Conservation (phyloP, 30 jellyfish, hydroid and myxozoan species). For the Aurelia aurita complex sp. Pacific region DNA sequence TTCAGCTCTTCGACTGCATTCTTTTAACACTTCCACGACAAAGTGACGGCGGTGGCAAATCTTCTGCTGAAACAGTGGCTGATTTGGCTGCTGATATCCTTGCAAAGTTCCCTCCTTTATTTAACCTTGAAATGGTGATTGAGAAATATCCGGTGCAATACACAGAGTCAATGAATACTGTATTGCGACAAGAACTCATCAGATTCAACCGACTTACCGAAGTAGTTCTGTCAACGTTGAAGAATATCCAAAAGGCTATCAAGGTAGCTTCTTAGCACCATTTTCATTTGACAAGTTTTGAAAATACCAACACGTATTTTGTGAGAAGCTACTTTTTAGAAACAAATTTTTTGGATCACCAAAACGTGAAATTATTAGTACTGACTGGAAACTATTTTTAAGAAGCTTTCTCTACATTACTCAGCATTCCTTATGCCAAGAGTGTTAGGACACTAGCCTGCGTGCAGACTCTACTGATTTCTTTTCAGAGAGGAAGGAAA, state of each 20-base stretch:
- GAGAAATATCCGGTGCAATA: conserved; percentile 94
- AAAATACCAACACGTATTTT: no score
- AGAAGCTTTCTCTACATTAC: no score
- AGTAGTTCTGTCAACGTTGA: conserved; percentile 86
- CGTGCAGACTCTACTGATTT: no score
- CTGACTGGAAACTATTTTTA: no score
- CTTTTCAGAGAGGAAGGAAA: no score
- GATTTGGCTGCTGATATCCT: conserved; percentile 95
- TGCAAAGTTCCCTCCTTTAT: conserved; percentile 89
- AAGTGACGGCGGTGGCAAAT: conserved; percentile 93
- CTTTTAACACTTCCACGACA: conserved; percentile 96
- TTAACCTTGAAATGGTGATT: conserved; percentile 83
- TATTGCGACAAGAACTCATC: conserved; percentile 91
- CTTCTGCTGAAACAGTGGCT: conserved; percentile 94
- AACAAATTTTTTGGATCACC: no score
- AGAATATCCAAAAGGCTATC: conserved; percentile 90
- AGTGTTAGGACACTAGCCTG: no score
- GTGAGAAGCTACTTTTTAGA: no score
- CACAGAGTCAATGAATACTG: conserved; percentile 97
- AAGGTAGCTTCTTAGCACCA: conserved; percentile 52
- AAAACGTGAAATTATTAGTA: no score
- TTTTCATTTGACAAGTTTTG: neutral
- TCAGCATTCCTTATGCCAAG: no score
- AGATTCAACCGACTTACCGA: conserved; percentile 91
- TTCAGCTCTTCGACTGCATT: conserved; percentile 90